These are phyloP conservation scores for Monomorium pharaonis DNA, from an alignment of 1,140 invertebrate species.

Conservation along the genomic window DNA sequence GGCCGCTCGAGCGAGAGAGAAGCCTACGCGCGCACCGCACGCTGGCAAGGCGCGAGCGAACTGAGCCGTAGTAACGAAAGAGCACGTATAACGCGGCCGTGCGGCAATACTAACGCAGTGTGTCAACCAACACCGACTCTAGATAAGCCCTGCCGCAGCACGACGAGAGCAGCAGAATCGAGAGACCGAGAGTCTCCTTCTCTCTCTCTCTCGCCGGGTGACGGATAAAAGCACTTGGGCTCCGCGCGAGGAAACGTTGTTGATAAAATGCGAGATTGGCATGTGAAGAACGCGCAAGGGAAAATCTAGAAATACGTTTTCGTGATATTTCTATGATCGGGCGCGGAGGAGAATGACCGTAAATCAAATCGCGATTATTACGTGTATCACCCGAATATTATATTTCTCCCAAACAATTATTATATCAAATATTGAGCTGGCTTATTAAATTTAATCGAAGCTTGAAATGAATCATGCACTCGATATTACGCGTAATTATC, in stretches of 20 bases:
- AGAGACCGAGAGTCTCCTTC: slow-evolving; percentile 2
- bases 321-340: neutral
- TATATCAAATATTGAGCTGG: neutral
- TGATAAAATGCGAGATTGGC: slow-evolving; percentile 1
- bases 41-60: slow-evolving; percentile 80
- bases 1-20: slow-evolving; percentile 59
- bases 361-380: neutral
- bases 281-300: neutral
- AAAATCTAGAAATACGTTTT: neutral
- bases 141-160: slow-evolving; percentile 79
- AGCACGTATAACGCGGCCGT: slow-evolving; percentile 69
- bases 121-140: slow-evolving; percentile 80
- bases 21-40: slow-evolving; percentile 74
- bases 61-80: slow-evolving; percentile 76
- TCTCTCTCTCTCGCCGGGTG: neutral
- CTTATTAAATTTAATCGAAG: neutral
- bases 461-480: neutral
- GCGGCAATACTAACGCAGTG: slow-evolving; percentile 71
- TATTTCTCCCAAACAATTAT: neutral
- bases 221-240: neutral
- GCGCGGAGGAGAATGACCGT: neutral
- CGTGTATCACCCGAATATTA: neutral
- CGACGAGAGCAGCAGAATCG: slow-evolving; percentile 58
- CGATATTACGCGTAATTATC: neutral
- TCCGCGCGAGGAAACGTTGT: neutral